Evolutionary conservation across 2,888 invertebrate genomes (phyloP).

Genomic region (Melanchra persicariae): DNA sequence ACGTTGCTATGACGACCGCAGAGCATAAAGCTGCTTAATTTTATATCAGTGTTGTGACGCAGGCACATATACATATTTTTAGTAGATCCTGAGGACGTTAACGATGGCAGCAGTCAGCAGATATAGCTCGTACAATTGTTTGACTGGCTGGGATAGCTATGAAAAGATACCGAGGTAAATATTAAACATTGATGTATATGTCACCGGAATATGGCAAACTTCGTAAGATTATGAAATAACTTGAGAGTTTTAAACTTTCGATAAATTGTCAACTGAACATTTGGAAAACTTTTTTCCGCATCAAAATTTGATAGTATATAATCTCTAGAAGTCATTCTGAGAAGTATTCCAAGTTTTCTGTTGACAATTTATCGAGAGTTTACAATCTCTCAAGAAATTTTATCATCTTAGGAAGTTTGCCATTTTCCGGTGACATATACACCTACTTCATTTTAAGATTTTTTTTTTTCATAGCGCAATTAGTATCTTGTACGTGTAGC

Average conservation of each 20-base stretch:
- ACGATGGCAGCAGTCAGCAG: constrained; percentile 93
- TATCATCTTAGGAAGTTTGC: too few relatives aligned
- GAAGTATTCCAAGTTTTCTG: too few relatives aligned
- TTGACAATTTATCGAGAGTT: too few relatives aligned
- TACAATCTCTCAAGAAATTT: too few relatives aligned
- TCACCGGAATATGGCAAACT: too few relatives aligned
- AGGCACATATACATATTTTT: not conserved
- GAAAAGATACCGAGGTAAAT: constrained; percentile 96
- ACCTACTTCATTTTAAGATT: not conserved
- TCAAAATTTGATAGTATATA: too few relatives aligned
- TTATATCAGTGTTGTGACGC: constrained; percentile 38
- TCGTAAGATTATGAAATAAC: too few relatives aligned
- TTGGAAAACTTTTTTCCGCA: too few relatives aligned
- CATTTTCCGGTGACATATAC: too few relatives aligned
- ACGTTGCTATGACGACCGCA: constrained; percentile 19
- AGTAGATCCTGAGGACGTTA: constrained; percentile 3
- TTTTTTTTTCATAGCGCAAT: not conserved
- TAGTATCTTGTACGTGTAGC: not conserved
- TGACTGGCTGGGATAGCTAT: constrained; percentile 97
- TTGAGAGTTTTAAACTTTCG: too few relatives aligned
- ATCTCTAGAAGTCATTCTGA: too few relatives aligned
- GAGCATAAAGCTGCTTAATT: constrained; percentile 11
- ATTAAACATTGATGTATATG: constrained; percentile 9
- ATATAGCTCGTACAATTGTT: constrained; percentile 97
- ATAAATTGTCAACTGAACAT: too few relatives aligned